phyloP scores from a whole-genome alignment of 2,113 vertebrate species.

The Mandrillus leucophaeus region DNA sequence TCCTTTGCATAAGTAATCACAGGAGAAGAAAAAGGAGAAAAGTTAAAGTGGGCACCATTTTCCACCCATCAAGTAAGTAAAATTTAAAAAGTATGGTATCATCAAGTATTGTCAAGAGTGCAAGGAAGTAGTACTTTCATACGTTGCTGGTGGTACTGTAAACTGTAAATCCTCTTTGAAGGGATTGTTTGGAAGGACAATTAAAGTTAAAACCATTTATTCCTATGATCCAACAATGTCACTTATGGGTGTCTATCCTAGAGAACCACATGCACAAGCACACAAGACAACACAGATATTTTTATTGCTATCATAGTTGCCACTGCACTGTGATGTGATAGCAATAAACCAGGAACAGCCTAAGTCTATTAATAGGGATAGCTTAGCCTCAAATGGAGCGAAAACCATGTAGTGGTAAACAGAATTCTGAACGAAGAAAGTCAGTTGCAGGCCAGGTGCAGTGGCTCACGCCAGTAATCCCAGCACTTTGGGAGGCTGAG shows the following conservation, averaged over 20 bases:
- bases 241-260: not conserved
- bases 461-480: no score
- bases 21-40: not conserved
- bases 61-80: not conserved
- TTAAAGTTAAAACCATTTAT: not conserved
- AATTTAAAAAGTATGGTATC: not conserved
- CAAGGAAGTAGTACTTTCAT: not conserved
- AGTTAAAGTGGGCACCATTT: not conserved
- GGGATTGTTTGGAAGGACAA: not conserved
- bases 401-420: not conserved
- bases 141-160: not conserved
- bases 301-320: not conserved
- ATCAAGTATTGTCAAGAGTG: not conserved
- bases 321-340: not conserved
- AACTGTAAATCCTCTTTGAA: not conserved
- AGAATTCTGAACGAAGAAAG: no score
- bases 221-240: not conserved
- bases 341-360: not conserved
- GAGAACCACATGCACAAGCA: not conserved
- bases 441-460: no score
- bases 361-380: not conserved
- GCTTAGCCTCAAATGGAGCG: no score
- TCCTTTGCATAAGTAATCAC: not conserved
- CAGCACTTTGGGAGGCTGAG: no score
- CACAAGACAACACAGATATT: not conserved